A percentile compares a stretch with the other conserved stretches of the same genome.
Conservation (phyloP, 2,113 vertebrate species). For the Amia ocellicauda region DNA sequence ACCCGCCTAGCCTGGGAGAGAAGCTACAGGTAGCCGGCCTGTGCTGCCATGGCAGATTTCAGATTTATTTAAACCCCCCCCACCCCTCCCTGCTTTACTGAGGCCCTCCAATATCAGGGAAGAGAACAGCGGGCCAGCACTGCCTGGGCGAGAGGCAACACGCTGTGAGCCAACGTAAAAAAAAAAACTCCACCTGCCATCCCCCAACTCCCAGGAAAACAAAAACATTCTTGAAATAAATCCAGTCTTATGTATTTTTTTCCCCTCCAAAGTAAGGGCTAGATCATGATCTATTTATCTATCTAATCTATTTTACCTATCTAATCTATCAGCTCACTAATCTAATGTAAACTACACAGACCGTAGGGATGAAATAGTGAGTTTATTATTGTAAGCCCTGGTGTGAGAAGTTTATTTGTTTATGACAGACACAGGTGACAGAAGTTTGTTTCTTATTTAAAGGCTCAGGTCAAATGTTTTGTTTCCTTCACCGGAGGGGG, state of each 20-base stretch:
- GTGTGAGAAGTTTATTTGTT: constrained; percentile 41
- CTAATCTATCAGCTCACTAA: neutral
- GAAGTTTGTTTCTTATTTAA: constrained; percentile 54
- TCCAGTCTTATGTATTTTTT: no score
- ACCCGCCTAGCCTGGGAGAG: constrained; percentile 31
- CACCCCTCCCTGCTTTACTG: no score
- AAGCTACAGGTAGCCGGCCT: constrained; percentile 36
- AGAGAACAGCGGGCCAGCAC: neutral
- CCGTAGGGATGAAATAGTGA: no score
- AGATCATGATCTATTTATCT: no score
- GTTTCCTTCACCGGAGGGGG: constrained; percentile 40
- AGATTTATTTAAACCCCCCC: neutral
- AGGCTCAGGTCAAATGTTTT: constrained; percentile 46
- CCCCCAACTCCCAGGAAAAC: no score
- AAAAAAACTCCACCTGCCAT: no score
- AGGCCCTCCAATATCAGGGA: neutral
- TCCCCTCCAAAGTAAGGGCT: no score
- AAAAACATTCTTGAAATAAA: no score
- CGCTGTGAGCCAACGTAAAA: no score
- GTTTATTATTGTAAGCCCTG: constrained; percentile 1
- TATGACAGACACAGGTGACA: constrained; percentile 33
- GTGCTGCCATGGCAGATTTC: constrained; percentile 35
- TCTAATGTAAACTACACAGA: no score
- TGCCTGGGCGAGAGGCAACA: neutral
- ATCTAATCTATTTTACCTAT: neutral